Percentiles rank a stretch among this genome's conserved stretches.
Conservation (phyloP, 2,888 invertebrate genomes). For the Plutella xylostella region DNA sequence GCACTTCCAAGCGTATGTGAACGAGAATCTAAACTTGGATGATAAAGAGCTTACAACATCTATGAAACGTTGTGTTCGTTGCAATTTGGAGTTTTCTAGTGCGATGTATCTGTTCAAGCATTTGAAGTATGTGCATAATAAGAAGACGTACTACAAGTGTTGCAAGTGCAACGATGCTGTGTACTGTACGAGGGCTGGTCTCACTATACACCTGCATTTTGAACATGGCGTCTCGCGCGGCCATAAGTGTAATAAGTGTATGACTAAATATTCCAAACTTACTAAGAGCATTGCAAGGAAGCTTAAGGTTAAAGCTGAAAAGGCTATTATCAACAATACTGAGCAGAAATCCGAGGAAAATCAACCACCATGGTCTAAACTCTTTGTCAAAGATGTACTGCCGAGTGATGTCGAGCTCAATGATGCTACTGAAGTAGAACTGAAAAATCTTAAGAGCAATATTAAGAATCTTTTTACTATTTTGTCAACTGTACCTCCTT, state of each 20-base stretch:
- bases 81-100: neutral
- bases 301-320: neutral
- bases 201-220: constrained; percentile 1
- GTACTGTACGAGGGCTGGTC: neutral
- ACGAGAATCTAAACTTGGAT: neutral
- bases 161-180: constrained; percentile 3
- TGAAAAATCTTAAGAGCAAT: constrained; percentile 1
- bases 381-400: neutral
- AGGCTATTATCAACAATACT: neutral
- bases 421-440: neutral
- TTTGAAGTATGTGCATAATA: constrained; percentile 1
- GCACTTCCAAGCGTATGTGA: neutral
- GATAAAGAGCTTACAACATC: neutral
- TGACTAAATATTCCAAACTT: neutral
- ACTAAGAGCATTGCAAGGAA: neutral
- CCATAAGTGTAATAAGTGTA: constrained; percentile 1
- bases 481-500: constrained; percentile 2
- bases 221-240: constrained; percentile 1
- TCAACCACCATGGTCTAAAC: neutral
- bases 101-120: constrained; percentile 1
- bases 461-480: constrained; percentile 3
- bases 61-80: neutral
- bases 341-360: neutral
- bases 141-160: neutral
- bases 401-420: neutral